Percentiles rank a stretch among this genome's conserved stretches.
These are phyloP conservation scores for Poecile atricapillus DNA, from an alignment of 2,113 vertebrate genomes.

Conservation along the genomic window DNA sequence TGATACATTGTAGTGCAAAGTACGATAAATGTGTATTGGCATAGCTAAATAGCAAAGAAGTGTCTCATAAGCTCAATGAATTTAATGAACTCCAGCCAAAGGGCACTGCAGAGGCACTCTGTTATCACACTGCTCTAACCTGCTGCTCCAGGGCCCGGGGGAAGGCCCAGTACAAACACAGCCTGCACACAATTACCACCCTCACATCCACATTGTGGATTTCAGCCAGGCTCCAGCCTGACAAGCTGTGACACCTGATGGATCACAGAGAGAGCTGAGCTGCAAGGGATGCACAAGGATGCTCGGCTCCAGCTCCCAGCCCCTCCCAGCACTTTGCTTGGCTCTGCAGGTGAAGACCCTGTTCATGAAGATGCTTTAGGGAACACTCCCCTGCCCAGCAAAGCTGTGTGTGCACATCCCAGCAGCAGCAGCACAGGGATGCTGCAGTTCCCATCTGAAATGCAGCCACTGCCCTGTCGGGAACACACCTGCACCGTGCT, in stretches of 20 bases:
- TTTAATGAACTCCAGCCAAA: background rate
- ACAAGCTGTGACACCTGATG: accelerated
- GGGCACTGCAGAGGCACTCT: background rate
- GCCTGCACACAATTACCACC: background rate
- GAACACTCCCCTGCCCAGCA: background rate
- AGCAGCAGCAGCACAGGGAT: background rate
- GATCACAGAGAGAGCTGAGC: background rate
- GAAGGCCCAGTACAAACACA: background rate
- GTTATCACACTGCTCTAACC: background rate
- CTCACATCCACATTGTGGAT: background rate
- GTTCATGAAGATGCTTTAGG: background rate
- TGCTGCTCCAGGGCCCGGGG: background rate
- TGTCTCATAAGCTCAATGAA: background rate
- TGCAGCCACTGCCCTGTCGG: background rate
- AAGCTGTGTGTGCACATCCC: background rate
- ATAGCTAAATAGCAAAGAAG: background rate
- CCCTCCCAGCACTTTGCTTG: background rate
- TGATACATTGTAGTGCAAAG: background rate
- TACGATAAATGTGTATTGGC: background rate
- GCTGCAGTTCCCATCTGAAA: background rate
- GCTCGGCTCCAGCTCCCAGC: accelerated
- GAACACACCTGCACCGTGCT: background rate
- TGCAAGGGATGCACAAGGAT: background rate
- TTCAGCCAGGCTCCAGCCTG: background rate
- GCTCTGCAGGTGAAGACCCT: background rate